Base-by-base conservation (phyloP, 2,797 vertebrate genomes). In the Eulemur rubriventer region DNA sequence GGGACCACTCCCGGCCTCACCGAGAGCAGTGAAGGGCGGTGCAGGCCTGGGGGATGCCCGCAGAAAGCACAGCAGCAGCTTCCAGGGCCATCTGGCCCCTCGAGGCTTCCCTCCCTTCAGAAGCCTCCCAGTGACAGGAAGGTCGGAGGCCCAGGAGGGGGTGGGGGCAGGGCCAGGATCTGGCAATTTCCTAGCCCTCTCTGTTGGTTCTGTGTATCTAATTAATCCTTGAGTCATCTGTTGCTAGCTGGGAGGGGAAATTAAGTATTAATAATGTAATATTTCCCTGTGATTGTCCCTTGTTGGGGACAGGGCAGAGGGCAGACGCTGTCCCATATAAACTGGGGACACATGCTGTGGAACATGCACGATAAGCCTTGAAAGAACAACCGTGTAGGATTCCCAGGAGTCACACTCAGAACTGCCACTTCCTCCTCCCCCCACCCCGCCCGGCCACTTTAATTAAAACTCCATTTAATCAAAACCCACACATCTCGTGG, bases 231-330 rank as follows among this genome's bases (percentile, higher is more conserved):
- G 76, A 98, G 97, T 98, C 97, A 97, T 97, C 98, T 98, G 98
- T 98, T 98, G 97, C 97, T 98, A 96, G 97, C 97, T 97, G 97
- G 95, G 97, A 96, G 95, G 97, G 98, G 98, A 98, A 99, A 98
- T 98, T 97, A 98, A 98, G 97, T 97, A 98, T 97, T 97, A 98
- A 98, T 98, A 97, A 97, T 87, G 94, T 96, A 96, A 82, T 85
- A 95, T 97, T 98, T 98, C 97, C 97, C 97, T 65, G 83, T 95
- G 97, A 97, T 28, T 89, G 95, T 70, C 96, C 96, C 84, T 97
- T 79, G 90, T 89, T 94, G 95, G 97, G 85, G 97, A 97, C 43
- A 38, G 89, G 69, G 72, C 79, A 76, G 70, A 78, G 80, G 78
- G 52, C 67, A 69, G 89, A 28, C 6, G n/a, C 52, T 28, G 89